These are phyloP conservation scores for Muscicapa striata DNA, from an alignment of 2,797 vertebrate species.

Conservation along the genomic window DNA sequence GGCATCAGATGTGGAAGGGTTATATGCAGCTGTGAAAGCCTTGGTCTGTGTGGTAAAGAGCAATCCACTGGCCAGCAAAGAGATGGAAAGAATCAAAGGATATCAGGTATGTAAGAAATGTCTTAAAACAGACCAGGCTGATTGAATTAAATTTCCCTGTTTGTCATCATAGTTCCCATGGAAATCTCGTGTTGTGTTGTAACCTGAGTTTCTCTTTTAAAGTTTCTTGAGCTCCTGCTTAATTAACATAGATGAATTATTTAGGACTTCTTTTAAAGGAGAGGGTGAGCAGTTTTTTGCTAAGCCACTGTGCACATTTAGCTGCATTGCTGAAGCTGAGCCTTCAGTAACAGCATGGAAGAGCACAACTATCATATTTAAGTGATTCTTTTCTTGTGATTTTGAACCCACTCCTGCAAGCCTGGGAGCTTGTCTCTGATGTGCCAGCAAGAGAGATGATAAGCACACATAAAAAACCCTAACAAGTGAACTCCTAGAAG, in stretches of 20 bases:
- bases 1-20: constrained; percentile 97
- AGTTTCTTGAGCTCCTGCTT: background rate
- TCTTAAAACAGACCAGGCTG: background rate
- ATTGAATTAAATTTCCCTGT: background rate
- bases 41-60: constrained; percentile 98
- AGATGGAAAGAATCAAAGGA: constrained; percentile 98
- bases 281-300: background rate
- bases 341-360: background rate
- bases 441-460: background rate
- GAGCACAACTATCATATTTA: background rate
- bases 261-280: background rate
- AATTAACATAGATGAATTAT: background rate
- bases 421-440: background rate
- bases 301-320: background rate
- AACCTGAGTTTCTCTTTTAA: background rate
- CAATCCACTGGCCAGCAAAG: constrained; percentile 96
- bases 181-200: background rate
- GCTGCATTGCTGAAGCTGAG: background rate
- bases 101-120: constrained; percentile 86
- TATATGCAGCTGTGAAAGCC: constrained; percentile 97
- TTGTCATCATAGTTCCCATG: background rate
- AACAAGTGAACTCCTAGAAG: background rate
- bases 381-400: background rate
- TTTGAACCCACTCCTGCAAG: background rate
- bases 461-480: background rate